These are phyloP conservation scores for Noctua fimbriata DNA, from an alignment of 2,888 invertebrate species.

Conservation along the genomic window DNA sequence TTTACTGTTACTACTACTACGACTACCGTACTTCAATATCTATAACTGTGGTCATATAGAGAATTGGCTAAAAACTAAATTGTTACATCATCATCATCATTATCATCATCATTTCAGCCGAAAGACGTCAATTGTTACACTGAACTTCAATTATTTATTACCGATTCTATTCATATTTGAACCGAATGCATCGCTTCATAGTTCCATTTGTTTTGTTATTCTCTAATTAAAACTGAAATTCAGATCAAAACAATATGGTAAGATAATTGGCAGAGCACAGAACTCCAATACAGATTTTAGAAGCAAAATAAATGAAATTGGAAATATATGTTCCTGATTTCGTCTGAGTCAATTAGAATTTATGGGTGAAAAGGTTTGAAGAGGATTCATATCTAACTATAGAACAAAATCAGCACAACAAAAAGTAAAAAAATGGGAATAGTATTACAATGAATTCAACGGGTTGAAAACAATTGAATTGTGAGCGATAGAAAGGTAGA, in stretches of 20 bases:
- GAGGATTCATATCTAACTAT: background rate
- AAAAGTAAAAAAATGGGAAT: background rate
- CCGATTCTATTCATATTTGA: background rate
- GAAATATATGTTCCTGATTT: background rate
- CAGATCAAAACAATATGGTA: background rate
- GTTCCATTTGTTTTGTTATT: background rate
- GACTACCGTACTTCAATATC: background rate
- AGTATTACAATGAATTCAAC: background rate
- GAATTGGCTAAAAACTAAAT: background rate
- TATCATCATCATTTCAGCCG: no score
- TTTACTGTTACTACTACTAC: no score
- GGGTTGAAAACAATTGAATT: background rate
- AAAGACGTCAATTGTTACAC: no score
- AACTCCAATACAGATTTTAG: background rate
- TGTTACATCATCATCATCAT: no score
- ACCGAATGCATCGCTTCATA: background rate
- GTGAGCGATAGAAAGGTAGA: background rate
- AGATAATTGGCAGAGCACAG: background rate
- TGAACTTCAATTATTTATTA: background rate
- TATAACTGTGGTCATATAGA: background rate
- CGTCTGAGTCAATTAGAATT: background rate
- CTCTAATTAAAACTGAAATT: constrained; percentile 1
- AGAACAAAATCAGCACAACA: background rate
- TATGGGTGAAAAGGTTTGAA: background rate
- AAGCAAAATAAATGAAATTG: background rate